These are phyloP conservation scores for Bombus haemorrhoidalis DNA, from an alignment of 1,140 invertebrate species.

Conservation along the genomic window DNA sequence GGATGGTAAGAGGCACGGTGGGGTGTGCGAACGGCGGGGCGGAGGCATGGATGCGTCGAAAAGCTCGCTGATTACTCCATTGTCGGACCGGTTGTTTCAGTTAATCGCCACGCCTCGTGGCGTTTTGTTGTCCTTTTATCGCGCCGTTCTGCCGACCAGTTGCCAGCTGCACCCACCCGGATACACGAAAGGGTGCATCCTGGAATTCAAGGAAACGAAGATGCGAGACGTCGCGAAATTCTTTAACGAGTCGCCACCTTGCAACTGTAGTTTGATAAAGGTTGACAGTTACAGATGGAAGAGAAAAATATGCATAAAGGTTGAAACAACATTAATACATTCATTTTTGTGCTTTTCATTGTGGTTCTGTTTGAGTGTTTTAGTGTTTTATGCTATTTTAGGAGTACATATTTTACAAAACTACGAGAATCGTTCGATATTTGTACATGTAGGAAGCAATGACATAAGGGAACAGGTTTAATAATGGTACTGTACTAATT, in stretches of 20 bases:
- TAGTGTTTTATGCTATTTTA: no score
- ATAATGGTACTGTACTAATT: not conserved
- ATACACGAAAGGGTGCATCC: slow-evolving; percentile 37
- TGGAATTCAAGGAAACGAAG: slow-evolving; percentile 35
- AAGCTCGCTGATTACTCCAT: slow-evolving; percentile 79
- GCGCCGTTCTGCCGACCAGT: slow-evolving; percentile 44
- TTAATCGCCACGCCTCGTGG: slow-evolving; percentile 73
- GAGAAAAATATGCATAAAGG: no score
- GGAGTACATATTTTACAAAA: no score
- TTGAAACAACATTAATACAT: not conserved
- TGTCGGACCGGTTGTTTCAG: slow-evolving; percentile 76
- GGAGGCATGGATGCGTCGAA: slow-evolving; percentile 62
- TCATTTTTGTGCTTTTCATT: not conserved
- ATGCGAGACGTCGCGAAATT: slow-evolving; percentile 15
- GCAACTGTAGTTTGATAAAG: not conserved
- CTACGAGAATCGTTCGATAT: no score
- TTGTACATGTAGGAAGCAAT: no score
- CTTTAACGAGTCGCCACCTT: not conserved
- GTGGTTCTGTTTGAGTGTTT: no score
- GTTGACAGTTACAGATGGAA: not conserved
- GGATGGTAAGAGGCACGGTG: slow-evolving; percentile 30
- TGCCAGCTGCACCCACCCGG: slow-evolving; percentile 52
- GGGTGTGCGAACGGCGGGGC: slow-evolving; percentile 17
- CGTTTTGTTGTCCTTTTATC: slow-evolving; percentile 73
- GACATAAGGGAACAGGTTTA: no score